phyloP scores from a whole-genome alignment of 2,888 invertebrate species.

The Patella ulyssiponensis region DNA sequence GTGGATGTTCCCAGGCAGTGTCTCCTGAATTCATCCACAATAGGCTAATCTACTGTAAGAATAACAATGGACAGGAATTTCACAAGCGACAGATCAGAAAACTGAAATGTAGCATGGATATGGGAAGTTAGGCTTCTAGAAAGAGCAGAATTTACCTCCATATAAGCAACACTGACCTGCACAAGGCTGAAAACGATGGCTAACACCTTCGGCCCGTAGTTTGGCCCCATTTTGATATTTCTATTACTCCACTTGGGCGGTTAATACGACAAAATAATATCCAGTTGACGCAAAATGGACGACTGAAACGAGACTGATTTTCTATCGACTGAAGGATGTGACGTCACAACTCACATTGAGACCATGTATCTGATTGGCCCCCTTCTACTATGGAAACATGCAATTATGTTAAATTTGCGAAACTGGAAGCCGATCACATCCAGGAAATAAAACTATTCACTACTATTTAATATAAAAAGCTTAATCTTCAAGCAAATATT shows the following conservation, averaged over 20 bases:
- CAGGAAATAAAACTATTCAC: no score
- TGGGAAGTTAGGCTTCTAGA: background rate
- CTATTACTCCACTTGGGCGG: background rate
- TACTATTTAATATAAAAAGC: no score
- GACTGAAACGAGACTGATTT: background rate
- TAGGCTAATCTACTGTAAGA: no score
- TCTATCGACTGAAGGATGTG: constrained; percentile 1
- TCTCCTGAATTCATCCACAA: no score
- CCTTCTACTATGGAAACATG: background rate
- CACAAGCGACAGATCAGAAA: no score
- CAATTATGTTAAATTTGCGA: constrained; percentile 3
- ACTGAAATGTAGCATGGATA: no score
- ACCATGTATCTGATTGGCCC: background rate
- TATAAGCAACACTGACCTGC: constrained; percentile 51
- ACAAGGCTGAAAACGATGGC: constrained; percentile 41
- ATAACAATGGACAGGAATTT: no score
- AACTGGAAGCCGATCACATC: background rate
- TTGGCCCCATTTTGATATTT: constrained; percentile 45
- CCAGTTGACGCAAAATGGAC: constrained; percentile 3
- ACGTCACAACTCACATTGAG: background rate
- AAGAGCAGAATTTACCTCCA: constrained; percentile 46
- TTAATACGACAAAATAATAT: background rate
- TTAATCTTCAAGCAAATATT: no score
- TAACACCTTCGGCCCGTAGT: constrained; percentile 45
- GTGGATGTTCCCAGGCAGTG: no score